Conservation (phyloP, 2,113 vertebrate species). For the Mohoua ochrocephala region DNA sequence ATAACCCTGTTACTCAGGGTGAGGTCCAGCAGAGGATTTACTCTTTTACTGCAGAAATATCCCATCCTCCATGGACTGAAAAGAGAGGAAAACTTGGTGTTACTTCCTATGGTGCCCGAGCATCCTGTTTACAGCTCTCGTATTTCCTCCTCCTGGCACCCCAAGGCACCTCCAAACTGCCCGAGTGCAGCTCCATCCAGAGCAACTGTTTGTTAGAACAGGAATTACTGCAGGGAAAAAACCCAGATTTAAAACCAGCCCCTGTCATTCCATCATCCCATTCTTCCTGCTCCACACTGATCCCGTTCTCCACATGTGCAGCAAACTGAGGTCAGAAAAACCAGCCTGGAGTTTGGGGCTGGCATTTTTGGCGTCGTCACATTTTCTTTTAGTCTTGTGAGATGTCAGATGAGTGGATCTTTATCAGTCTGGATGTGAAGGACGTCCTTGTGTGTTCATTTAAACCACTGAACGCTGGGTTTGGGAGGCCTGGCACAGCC, state of each 20-base stretch:
- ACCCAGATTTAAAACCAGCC: not conserved
- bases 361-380: not conserved
- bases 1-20: not conserved
- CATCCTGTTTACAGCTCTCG: not conserved
- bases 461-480: not conserved
- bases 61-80: not conserved
- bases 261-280: not conserved
- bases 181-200: not conserved
- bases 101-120: not conserved
- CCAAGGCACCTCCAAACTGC: not conserved
- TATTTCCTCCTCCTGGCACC: not conserved
- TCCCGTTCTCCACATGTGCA: rapidly evolving
- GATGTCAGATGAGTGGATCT: not conserved
- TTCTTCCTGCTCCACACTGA: not conserved
- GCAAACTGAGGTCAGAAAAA: not conserved
- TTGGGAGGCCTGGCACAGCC: not conserved
- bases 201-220: not conserved
- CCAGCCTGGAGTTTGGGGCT: not conserved
- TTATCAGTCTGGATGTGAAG: not conserved
- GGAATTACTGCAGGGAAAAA: not conserved
- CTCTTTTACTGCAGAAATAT: not conserved
- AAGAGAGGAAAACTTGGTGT: not conserved
- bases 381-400: not conserved
- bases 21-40: not conserved
- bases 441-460: not conserved